Conservation (phyloP, 2,888 invertebrate species). For the Tenthredo livida region DNA sequence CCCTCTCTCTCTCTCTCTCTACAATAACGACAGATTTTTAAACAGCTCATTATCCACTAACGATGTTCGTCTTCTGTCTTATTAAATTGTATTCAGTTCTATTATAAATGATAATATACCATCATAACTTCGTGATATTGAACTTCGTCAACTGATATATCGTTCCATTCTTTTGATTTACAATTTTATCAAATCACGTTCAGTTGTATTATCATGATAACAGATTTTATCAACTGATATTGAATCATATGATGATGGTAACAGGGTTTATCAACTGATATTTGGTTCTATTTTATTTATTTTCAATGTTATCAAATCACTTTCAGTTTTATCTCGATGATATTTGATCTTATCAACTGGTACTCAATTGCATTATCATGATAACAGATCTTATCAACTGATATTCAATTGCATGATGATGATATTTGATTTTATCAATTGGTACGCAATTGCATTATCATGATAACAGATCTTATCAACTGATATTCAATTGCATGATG, state of each 20-base stretch:
- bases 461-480: neutral
- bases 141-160: neutral
- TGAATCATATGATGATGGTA: neutral
- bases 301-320: too few relatives aligned
- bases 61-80: neutral
- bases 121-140: neutral
- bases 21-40: slow-evolving; percentile 25
- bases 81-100: neutral
- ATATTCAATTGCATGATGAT: neutral
- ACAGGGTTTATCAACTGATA: neutral
- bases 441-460: neutral
- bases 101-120: neutral
- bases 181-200: neutral
- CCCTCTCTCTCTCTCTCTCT: neutral
- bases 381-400: neutral
- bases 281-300: neutral
- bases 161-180: neutral
- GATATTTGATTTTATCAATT: neutral
- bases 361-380: neutral
- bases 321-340: neutral
- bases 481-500: neutral
- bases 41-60: neutral
- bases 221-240: neutral
- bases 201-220: neutral
- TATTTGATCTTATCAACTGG: neutral